Base-by-base conservation (phyloP, 2,888 invertebrate genomes). In the Nymphalis urticae region DNA sequence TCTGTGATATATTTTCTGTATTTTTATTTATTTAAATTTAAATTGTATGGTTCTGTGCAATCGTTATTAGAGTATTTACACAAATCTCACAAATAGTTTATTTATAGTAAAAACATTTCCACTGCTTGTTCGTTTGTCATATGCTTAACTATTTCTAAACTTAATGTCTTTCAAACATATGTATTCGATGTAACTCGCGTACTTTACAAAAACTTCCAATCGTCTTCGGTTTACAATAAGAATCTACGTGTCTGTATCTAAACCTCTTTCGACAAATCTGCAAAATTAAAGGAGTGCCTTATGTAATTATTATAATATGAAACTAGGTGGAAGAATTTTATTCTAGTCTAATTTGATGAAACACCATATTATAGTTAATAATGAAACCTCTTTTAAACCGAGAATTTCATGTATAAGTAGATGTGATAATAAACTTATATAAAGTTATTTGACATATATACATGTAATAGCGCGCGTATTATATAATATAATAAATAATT, bases 241-340 rank as follows among this genome's bases (percentile, higher is more conserved):
- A 82, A 58, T 62, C 48, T 77, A 79, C 81, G 81, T 84, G 81
- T 85, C 84, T 86, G 85, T 85, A 84, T 85, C 73, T 85, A 79
- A 83, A 86, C 79, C 85, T 84, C 84, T 90, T 90, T 89, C 85
- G 90, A 89, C 83, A 85, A 87, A 88, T 80, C 89, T 86, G 89
- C 89, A 86, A 90, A 90, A 89, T 90, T 89, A 90, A 90, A 86
- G 92, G 93, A 93, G 93, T 93, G 93, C 93, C 93, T 93, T 93
- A 93, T 89, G 90, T 93, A 92, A 88, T 85, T 89, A 90, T 86
- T 92, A 91, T 88, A 82, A 90, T 90, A 92, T 90, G 88, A 90
- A 89, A 88, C 88, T 92, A 93, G 92, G 86, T 85, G 89, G 81
- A 90, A 87, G 90, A 92, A 89, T 88, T 90, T 90, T 92, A 92